Conservation (phyloP, 2,888 invertebrate genomes). For the Zygaena filipendulae region DNA sequence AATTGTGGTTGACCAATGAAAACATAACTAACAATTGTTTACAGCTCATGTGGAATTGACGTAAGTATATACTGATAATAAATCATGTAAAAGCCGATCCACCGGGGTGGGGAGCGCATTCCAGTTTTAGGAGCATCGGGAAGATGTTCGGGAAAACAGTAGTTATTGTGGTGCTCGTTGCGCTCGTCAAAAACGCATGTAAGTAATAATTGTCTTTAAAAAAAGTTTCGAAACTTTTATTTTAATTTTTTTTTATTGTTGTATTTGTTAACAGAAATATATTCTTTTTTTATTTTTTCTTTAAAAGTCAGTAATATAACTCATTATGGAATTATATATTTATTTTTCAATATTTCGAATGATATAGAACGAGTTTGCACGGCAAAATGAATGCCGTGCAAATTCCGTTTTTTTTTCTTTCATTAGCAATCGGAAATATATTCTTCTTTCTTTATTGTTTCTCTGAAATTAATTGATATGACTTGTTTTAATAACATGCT, state of each 20-base stretch:
- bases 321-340: slow-evolving; percentile 6
- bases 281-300: slow-evolving; percentile 3
- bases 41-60: too few relatives aligned
- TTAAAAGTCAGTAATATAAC: slow-evolving; percentile 3
- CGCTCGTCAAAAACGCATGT: slow-evolving; percentile 4
- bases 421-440: slow-evolving; percentile 4
- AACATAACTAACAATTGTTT: too few relatives aligned
- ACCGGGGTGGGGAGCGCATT: too few relatives aligned
- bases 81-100: too few relatives aligned
- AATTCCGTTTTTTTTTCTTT: slow-evolving; percentile 5
- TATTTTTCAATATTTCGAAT: slow-evolving; percentile 6
- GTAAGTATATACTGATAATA: too few relatives aligned
- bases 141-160: slow-evolving; percentile 4
- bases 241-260: slow-evolving; percentile 1
- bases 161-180: slow-evolving; percentile 3
- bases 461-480: slow-evolving; percentile 3
- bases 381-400: slow-evolving; percentile 4
- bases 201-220: slow-evolving; percentile 5
- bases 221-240: slow-evolving; percentile 1
- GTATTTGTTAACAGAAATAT: too few relatives aligned
- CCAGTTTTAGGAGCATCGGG: too few relatives aligned
- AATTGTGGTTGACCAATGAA: too few relatives aligned
- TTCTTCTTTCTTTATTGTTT: slow-evolving; percentile 5
- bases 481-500: slow-evolving; percentile 4
- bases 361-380: slow-evolving; percentile 2